A percentile compares a stretch with the other conserved stretches of the same genome.
Evolutionary conservation across 2,797 vertebrate species (phyloP).

Genomic region (Paratrypauchen microcephalus): DNA sequence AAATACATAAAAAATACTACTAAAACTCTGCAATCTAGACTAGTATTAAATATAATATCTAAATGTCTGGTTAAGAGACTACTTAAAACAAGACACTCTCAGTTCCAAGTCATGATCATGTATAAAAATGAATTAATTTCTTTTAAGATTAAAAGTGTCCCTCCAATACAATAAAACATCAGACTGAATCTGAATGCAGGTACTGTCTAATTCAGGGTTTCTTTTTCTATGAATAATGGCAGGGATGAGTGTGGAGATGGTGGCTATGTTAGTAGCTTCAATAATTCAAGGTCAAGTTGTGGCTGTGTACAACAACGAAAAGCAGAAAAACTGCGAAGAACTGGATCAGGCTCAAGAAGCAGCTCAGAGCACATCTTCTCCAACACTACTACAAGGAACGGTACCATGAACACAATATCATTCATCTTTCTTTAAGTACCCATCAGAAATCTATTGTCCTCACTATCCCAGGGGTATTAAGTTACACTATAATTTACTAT

Average conservation of each 20-base stretch:
- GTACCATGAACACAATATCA: constrained; percentile 31
- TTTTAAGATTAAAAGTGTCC: not conserved
- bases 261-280: constrained; percentile 73
- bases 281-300: constrained; percentile 79
- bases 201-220: not conserved
- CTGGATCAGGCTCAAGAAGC: constrained; percentile 35
- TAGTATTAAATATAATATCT: too few relatives aligned
- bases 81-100: too few relatives aligned
- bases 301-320: constrained; percentile 69
- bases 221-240: constrained; percentile 1
- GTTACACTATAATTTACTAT: constrained; percentile 47
- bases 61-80: too few relatives aligned
- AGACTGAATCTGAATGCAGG: not conserved
- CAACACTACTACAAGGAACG: constrained; percentile 54
- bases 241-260: constrained; percentile 80
- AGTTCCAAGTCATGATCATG: not conserved
- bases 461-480: constrained; percentile 69
- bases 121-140: not conserved
- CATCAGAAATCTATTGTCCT: constrained; percentile 36
- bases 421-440: constrained; percentile 30
- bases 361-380: constrained; percentile 32
- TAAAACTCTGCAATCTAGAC: too few relatives aligned
- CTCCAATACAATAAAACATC: not conserved
- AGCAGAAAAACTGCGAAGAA: constrained; percentile 58
- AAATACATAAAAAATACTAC: too few relatives aligned